These are phyloP conservation scores for Philopotamus ludificatus DNA, from an alignment of 1,140 invertebrate species.

Conservation along the genomic window DNA sequence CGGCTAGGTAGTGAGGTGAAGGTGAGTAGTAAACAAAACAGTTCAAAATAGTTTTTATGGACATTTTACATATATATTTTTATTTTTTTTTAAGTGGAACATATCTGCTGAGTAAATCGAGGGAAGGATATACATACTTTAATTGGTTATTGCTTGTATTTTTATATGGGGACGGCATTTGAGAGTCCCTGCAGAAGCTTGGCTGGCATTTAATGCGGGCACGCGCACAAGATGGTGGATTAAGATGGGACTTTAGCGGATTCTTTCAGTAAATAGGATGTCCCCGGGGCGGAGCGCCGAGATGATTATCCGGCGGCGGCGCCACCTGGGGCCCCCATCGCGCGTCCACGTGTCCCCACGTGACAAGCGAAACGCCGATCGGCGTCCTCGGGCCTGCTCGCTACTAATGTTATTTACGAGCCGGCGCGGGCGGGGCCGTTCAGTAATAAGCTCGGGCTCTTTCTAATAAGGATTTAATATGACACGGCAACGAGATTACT, in stretches of 20 bases:
- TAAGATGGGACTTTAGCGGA: conserved; percentile 42
- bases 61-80: too few species aligned
- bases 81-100: too few species aligned
- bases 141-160: not conserved
- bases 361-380: not conserved
- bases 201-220: conserved; percentile 39
- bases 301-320: conserved; percentile 39
- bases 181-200: not conserved
- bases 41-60: too few species aligned
- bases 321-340: conserved; percentile 37
- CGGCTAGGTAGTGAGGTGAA: too few species aligned
- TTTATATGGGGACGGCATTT: too few species aligned
- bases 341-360: conserved; percentile 10
- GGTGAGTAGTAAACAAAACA: too few species aligned
- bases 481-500: conserved; percentile 39
- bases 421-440: conserved; percentile 11
- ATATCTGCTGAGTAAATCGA: too few species aligned
- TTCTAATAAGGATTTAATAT: conserved; percentile 41
- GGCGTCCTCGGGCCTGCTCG: too few species aligned
- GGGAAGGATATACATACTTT: too few species aligned
- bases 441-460: conserved; percentile 32
- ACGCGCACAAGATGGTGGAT: conserved; percentile 40
- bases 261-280: conserved; percentile 42
- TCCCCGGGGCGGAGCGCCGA: conserved; percentile 39
- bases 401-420: not conserved